A percentile compares a stretch with the other conserved stretches of the same genome.
Evolutionary conservation across 2,888 invertebrate species (phyloP).

Genomic region (Machimus atricapillus): DNA sequence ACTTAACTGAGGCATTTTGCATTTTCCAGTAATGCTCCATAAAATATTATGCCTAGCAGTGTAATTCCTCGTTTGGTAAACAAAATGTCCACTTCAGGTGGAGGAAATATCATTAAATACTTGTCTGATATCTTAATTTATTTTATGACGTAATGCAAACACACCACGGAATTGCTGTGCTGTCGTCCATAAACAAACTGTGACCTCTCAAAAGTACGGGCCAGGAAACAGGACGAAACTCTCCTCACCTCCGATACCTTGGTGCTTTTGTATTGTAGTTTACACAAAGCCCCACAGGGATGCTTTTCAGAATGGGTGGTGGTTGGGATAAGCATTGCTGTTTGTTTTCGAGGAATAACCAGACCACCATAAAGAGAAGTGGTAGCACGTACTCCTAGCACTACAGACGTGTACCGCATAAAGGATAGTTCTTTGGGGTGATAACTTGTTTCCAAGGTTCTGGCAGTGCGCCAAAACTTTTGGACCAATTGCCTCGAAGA

Average conservation of each 20-base stretch:
- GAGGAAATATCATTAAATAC: slow-evolving; percentile 14
- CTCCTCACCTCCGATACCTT: slow-evolving; percentile 13
- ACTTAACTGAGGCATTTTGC: background rate
- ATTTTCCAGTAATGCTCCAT: slow-evolving; percentile 16
- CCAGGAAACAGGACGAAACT: background rate
- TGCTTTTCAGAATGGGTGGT: slow-evolving; percentile 11
- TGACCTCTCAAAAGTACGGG: slow-evolving; percentile 19
- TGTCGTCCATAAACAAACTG: slow-evolving; percentile 30
- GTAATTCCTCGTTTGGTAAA: slow-evolving; percentile 29
- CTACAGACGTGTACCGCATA: slow-evolving; percentile 18
- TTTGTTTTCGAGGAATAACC: slow-evolving; percentile 28
- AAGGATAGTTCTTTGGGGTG: slow-evolving; percentile 25
- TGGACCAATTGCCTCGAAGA: slow-evolving; percentile 25
- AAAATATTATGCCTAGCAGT: background rate
- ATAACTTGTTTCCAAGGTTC: slow-evolving; percentile 28
- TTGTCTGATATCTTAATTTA: slow-evolving; percentile 36
- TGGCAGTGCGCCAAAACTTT: slow-evolving; percentile 22
- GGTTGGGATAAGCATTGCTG: slow-evolving; percentile 25
- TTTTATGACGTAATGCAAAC: slow-evolving; percentile 27
- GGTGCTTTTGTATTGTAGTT: slow-evolving; percentile 7
- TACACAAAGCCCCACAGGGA: slow-evolving; percentile 19
- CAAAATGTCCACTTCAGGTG: slow-evolving; percentile 28
- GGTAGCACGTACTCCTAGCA: slow-evolving; percentile 20
- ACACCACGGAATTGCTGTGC: slow-evolving; percentile 19
- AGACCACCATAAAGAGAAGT: slow-evolving; percentile 31